A percentile compares a stretch with the other conserved stretches of the same genome.
Conservation (phyloP, 2,797 vertebrate species). For the Nasua narica region DNA sequence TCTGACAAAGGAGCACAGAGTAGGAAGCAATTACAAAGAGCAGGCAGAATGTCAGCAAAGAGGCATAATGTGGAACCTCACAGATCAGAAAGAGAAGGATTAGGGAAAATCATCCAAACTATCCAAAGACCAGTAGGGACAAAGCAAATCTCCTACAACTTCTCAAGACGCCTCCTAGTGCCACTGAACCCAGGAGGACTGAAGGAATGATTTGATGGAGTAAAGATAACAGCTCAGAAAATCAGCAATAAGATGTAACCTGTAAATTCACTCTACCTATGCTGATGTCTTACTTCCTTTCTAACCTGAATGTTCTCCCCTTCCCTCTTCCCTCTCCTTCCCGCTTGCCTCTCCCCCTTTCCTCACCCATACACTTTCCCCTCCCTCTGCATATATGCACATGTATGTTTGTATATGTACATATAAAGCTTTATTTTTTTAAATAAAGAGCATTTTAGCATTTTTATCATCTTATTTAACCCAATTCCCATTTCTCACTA, state of each 20-base stretch:
- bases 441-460: not conserved
- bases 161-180: slow-evolving; percentile 47
- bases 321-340: accelerated
- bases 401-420: not conserved
- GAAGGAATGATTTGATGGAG: slow-evolving; percentile 22
- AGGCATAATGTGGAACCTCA: slow-evolving; percentile 4
- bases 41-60: not conserved
- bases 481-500: not conserved
- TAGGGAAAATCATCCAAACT: slow-evolving; percentile 61
- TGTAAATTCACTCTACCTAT: not conserved
- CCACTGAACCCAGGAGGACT: not conserved
- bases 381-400: not conserved
- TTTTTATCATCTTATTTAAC: not conserved
- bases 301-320: not conserved
- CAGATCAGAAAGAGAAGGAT: slow-evolving; percentile 56
- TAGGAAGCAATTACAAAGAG: slow-evolving; percentile 42
- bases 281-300: not conserved
- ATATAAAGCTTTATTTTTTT: not conserved
- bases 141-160: not conserved
- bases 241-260: not conserved
- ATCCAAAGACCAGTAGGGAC: slow-evolving; percentile 39
- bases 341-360: not conserved
- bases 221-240: not conserved
- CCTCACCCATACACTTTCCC: too few species aligned
- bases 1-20: slow-evolving; percentile 26